phyloP scores from a whole-genome alignment of 1,140 invertebrate species.

The Rhagoletis zephyria region DNA sequence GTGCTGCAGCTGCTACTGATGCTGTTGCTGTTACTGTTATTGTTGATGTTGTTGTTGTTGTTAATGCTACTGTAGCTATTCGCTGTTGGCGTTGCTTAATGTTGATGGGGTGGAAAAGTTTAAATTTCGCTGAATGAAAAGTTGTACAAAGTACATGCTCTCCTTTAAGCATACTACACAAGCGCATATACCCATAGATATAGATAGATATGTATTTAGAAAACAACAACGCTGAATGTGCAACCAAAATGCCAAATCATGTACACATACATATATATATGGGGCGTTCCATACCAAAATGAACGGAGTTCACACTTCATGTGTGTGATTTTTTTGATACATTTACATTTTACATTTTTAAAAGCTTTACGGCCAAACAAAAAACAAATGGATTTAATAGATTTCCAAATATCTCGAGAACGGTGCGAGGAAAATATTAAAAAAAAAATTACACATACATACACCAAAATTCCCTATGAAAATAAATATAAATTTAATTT shows the following conservation, averaged over 20 bases:
- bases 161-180: neutral
- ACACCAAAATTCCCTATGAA: no score
- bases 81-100: conserved; percentile 33
- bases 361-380: neutral
- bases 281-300: no score
- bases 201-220: no score
- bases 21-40: neutral
- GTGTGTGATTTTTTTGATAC: neutral
- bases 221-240: no score
- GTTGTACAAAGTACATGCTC: neutral
- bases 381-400: neutral
- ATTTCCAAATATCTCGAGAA: no score
- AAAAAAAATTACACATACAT: no score
- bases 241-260: neutral
- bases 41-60: neutral
- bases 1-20: neutral
- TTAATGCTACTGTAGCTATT: neutral
- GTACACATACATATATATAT: neutral
- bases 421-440: no score
- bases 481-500: no score
- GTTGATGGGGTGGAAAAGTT: conserved; percentile 52
- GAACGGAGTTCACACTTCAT: neutral
- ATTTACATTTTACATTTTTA: neutral
- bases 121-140: conserved; percentile 21
- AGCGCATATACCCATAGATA: no score